These are phyloP conservation scores for Nannoperca obscura DNA, from an alignment of 2,797 vertebrate species.

Conservation along the genomic window DNA sequence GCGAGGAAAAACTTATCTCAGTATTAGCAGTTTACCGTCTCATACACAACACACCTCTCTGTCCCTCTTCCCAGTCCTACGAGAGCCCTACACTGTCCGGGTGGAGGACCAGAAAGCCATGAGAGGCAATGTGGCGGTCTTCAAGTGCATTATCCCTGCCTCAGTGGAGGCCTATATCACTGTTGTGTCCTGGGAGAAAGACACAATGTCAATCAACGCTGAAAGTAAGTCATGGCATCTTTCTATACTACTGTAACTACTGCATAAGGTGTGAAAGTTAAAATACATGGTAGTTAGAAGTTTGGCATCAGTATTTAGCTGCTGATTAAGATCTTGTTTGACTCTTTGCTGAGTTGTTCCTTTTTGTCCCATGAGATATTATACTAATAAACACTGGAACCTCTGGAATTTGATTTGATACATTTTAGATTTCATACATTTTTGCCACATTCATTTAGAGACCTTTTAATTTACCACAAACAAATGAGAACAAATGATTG, in stretches of 20 bases:
- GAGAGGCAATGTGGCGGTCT: conserved; percentile 99
- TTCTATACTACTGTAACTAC: background rate
- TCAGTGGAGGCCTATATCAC: conserved; percentile 97
- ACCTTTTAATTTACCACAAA: background rate
- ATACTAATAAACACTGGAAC: too few species aligned
- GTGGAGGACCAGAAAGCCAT: conserved; percentile 99
- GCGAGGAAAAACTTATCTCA: background rate
- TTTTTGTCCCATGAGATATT: background rate
- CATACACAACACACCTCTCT: conserved; percentile 34
- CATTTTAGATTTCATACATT: background rate
- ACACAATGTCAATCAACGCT: conserved; percentile 96
- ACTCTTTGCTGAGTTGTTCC: conserved; percentile 12
- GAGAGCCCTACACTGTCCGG: conserved; percentile 99
- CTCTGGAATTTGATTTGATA: background rate
- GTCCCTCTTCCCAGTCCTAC: conserved; percentile 90
- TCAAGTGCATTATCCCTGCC: conserved; percentile 99
- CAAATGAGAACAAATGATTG: background rate
- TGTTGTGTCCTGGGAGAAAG: conserved; percentile 97
- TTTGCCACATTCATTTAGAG: background rate
- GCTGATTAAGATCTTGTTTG: background rate
- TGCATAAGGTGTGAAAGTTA: background rate
- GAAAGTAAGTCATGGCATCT: conserved; percentile 84
- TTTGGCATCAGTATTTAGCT: background rate
- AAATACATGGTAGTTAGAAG: too few species aligned
- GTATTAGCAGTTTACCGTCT: conserved; percentile 1